Evolutionary conservation across 2,888 invertebrate species (phyloP).

Genomic region (Leptopilina myrica): DNA sequence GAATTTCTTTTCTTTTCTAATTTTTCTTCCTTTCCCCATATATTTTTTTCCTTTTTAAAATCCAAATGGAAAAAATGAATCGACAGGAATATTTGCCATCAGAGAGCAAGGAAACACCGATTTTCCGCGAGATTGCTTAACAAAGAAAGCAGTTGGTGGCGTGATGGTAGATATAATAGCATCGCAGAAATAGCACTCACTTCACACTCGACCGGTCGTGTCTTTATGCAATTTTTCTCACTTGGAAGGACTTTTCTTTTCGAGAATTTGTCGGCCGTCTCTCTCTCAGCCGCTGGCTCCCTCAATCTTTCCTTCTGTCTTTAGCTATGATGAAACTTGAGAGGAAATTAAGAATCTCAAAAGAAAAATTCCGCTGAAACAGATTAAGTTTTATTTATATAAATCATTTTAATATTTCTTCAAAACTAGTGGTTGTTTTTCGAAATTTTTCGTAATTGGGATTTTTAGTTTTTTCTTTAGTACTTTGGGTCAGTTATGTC

Average conservation of each 20-base stretch:
- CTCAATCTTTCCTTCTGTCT: too few relatives aligned
- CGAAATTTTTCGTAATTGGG: too few relatives aligned
- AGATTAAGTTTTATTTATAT: background rate
- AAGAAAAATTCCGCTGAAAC: background rate
- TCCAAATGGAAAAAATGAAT: background rate
- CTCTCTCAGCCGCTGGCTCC: too few relatives aligned
- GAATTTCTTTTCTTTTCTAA: background rate
- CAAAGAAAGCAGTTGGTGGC: constrained; percentile 20
- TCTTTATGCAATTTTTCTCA: constrained; percentile 28
- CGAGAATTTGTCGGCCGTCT: background rate
- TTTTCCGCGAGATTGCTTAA: constrained; percentile 24
- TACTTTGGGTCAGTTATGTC: too few relatives aligned
- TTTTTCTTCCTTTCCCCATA: too few relatives aligned
- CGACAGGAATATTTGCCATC: constrained; percentile 22
- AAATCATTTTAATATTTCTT: too few relatives aligned
- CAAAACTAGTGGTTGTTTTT: too few relatives aligned
- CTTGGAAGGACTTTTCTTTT: constrained; percentile 20
- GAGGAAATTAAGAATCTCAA: constrained; percentile 12
- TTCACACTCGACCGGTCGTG: constrained; percentile 11
- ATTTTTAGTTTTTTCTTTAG: too few relatives aligned
- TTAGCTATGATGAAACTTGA: background rate
- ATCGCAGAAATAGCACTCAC: constrained; percentile 19
- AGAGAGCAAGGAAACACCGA: constrained; percentile 19
- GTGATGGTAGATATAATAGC: constrained; percentile 20
- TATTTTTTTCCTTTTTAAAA: background rate